Evolutionary conservation across 2,888 invertebrate genomes (phyloP), one percentile per base, ranked within the genome.

Genomic region (Apotomis betuletana): DNA sequence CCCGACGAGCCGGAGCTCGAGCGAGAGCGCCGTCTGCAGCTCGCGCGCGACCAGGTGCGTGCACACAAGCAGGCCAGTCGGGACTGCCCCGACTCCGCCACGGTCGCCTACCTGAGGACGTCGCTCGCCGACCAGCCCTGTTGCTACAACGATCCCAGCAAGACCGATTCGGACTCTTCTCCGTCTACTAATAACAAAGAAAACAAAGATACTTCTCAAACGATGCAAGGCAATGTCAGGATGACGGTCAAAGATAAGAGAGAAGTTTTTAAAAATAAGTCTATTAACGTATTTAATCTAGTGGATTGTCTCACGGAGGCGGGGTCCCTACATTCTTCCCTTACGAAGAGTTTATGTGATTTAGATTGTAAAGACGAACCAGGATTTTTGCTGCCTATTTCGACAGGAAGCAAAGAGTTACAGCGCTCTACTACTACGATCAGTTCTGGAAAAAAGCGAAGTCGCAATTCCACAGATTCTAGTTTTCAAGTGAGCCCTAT

Each of bases 221-320:
- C 85, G 41, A 79, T 86, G 67, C 84, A 87, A 46, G 85, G 83
- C 54, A 79, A 85, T 46, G 78, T 84, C 76, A 86, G 82, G 82
- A 76, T 81, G 67, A 85, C 84, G 76, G 79, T 79, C 69, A 91
- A 90, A 80, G 90, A 90, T 79, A 92, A 92, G 76, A 84, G 92
- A 81, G 93, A 92, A 85, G 92, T 92, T 27, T 93, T 93, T 86
- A 90, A 87, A 82, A 92, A 93, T 85, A 93, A 92, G 79, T 92
- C 92, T 54, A 89, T 91, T 80, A 93, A 93, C 77, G 90, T 92
- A 68, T 92, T 92, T 81, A 92, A 92, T 77, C 85, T 92, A 80
- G 92, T 91, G 8, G 92, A 93, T 80, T 92, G 91, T 77, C 82
- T 92, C 64, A 85, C 89, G 13, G 92, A 92, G 82, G 83, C 88